Evolutionary conservation across 2,888 invertebrate genomes (phyloP).

Genomic region (Deilephila elpenor): DNA sequence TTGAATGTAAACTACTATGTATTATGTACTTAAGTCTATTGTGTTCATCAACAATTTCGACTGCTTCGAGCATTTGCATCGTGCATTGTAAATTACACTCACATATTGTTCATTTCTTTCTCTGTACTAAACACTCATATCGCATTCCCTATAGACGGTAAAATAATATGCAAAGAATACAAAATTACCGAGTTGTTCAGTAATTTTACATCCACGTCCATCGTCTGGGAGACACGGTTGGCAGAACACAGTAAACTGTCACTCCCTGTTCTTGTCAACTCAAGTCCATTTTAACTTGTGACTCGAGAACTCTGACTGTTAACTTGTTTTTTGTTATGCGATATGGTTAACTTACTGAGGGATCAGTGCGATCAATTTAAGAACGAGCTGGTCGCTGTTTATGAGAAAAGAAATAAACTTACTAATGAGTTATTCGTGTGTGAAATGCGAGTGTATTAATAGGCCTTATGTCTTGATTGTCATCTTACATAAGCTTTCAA

Average conservation of each 20-base stretch:
- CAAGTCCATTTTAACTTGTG: background rate
- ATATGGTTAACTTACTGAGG: background rate
- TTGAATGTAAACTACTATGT: no score
- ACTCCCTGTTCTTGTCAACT: background rate
- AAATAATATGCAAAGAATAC: slow-evolving; percentile 2
- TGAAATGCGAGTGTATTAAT: no score
- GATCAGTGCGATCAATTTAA: background rate
- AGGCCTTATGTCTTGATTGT: no score
- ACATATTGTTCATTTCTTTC: background rate
- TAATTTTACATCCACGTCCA: background rate
- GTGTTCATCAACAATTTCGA: no score
- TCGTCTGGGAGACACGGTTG: background rate
- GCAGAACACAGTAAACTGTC: slow-evolving; percentile 5
- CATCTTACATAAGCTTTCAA: no score
- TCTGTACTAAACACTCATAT: background rate
- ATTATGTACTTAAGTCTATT: no score
- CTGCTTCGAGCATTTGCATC: no score
- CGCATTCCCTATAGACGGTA: no score
- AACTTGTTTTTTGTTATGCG: background rate
- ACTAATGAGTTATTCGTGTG: no score
- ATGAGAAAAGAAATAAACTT: no score
- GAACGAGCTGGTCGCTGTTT: background rate
- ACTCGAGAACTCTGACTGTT: background rate
- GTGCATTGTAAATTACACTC: no score
- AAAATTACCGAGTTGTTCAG: background rate